These are phyloP conservation scores for Corythaeola cristata DNA, from an alignment of 2,113 vertebrate genomes.

Conservation along the genomic window DNA sequence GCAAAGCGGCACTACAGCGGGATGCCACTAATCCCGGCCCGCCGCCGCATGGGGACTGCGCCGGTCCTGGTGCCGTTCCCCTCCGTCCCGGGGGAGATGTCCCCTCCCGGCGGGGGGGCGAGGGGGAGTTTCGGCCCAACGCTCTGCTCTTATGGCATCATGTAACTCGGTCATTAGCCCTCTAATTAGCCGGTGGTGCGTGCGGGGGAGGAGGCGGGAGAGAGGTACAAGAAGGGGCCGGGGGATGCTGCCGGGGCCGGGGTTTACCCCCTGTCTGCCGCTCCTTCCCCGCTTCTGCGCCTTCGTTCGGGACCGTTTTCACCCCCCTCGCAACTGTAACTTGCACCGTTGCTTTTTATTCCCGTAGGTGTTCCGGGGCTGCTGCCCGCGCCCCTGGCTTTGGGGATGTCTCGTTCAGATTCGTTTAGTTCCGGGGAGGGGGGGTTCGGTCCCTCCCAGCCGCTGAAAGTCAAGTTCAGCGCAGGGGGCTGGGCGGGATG, in stretches of 20 bases:
- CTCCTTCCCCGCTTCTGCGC: too few species aligned
- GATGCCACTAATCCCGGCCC: constrained; percentile 58
- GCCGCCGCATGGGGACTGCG: neutral
- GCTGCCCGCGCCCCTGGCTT: neutral
- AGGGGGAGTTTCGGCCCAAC: neutral
- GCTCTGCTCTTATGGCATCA: neutral
- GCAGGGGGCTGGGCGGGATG: neutral
- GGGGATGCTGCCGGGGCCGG: too few species aligned
- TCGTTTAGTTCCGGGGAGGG: too few species aligned
- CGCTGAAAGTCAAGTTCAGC: neutral
- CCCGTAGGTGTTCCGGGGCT: too few species aligned
- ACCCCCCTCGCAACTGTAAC: neutral
- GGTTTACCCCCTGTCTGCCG: too few species aligned
- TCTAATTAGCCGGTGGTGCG: neutral
- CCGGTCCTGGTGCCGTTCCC: too few species aligned
- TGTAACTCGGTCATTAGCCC: neutral
- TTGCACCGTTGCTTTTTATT: constrained; percentile 22
- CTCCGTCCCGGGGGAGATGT: too few species aligned
- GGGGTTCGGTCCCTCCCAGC: neutral
- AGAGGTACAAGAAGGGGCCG: too few species aligned
- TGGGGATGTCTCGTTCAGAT: too few species aligned
- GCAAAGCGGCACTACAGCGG: constrained; percentile 33
- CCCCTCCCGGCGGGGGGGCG: too few species aligned
- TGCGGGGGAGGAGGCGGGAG: neutral
- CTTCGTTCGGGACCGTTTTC: neutral